A percentile compares a stretch with the other conserved stretches of the same genome.
Evolutionary conservation across 2,797 vertebrate genomes (phyloP).

Genomic region (Cuculus canorus): DNA sequence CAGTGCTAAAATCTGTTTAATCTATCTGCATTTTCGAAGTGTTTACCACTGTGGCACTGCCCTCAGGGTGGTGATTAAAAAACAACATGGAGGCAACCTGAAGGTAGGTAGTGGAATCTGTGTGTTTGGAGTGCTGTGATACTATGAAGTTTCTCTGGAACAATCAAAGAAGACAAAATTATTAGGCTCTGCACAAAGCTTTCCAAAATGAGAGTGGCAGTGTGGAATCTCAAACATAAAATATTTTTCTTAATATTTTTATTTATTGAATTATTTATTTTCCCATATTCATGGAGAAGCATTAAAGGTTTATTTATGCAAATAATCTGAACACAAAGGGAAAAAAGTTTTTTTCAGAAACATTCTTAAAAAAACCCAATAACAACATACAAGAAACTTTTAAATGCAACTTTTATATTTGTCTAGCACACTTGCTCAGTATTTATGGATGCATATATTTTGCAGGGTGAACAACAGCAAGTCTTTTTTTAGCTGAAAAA

Average conservation of each 20-base stretch:
- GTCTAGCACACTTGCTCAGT: background rate
- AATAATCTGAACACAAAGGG: background rate
- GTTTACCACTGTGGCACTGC: background rate
- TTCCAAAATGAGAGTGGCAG: background rate
- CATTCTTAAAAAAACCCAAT: background rate
- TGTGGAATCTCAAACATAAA: background rate
- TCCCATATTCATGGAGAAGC: background rate
- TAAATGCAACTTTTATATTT: background rate
- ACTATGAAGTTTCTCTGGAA: background rate
- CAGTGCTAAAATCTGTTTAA: background rate
- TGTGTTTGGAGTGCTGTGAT: background rate
- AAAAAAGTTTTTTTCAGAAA: background rate
- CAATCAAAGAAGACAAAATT: background rate
- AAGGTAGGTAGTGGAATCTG: background rate
- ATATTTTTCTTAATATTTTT: background rate
- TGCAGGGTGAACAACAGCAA: background rate
- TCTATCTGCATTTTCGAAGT: background rate
- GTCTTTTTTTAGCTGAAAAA: background rate
- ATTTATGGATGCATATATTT: background rate
- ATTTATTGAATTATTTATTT: background rate
- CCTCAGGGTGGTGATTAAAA: background rate
- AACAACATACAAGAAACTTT: background rate
- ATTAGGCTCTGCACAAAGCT: background rate
- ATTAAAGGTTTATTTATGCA: background rate
- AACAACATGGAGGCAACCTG: background rate